Evolutionary conservation across 2,888 invertebrate species (phyloP).

Genomic region (Poecilus cupreus): DNA sequence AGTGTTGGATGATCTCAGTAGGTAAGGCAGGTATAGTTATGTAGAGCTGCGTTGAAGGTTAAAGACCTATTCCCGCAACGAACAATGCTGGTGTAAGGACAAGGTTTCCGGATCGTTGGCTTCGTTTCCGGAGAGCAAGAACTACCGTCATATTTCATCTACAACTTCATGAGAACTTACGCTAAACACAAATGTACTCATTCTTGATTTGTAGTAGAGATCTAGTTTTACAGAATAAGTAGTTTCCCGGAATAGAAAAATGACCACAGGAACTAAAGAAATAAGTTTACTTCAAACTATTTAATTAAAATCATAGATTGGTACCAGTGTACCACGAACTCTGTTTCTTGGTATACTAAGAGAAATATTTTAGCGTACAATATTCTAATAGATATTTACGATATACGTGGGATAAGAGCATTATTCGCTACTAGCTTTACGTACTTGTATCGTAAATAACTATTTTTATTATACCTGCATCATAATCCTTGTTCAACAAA

Average conservation of each 20-base stretch:
- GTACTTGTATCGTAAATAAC: too few species aligned
- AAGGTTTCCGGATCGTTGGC: conserved; percentile 51
- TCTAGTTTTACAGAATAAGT: not conserved
- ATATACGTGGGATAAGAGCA: too few species aligned
- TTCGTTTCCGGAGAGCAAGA: conserved; percentile 43
- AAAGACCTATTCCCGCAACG: conserved; percentile 46
- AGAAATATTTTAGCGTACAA: too few species aligned
- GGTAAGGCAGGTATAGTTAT: not conserved
- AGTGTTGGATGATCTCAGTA: not conserved
- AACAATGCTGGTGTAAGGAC: conserved; percentile 55
- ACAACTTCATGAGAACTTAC: not conserved
- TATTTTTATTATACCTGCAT: too few species aligned
- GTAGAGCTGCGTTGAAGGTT: conserved; percentile 29
- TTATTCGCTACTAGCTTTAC: too few species aligned
- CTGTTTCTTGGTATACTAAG: too few species aligned
- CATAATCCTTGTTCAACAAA: too few species aligned
- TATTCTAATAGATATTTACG: too few species aligned
- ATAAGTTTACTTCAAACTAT: too few species aligned
- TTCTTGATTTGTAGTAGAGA: not conserved
- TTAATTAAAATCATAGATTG: too few species aligned
- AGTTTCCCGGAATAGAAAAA: not conserved
- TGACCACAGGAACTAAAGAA: too few species aligned
- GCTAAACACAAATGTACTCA: not conserved
- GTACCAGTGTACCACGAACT: too few species aligned
- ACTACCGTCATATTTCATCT: conserved; percentile 36